Base-by-base conservation (phyloP, 2,888 invertebrate species). In the Smittia aterrima region DNA sequence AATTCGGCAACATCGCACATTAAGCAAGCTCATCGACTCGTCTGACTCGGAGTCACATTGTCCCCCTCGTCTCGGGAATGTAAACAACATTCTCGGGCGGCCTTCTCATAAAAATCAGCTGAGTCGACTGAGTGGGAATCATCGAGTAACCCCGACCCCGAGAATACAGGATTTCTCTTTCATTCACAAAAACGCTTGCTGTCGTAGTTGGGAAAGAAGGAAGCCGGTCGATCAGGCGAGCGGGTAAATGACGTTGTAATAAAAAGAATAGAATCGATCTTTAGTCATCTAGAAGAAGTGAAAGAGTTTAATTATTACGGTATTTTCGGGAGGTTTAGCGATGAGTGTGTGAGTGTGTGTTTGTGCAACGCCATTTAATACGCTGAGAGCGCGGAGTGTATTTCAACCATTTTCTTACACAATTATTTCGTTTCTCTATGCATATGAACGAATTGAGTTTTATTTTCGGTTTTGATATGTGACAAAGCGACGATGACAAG, bases 341-440 rank as follows among this genome's bases (percentile, higher is more conserved):
- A 47, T 47, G 32, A 6, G 32, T 32, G 47, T 47, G 47, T 47
- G 32, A 6, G 32, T 32, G 47, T 47, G 47, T 47, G 47, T 47
- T 47, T 47, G 47, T 47, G 47, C 47, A 47, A 47, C 47, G 47
- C 47, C 47, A 47, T 47, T 32, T 47, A 47, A n/a, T 47, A 38
- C 38, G 9, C 38, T 3, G 32, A 32, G 32, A 47, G n/a, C 47
- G 47, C 11, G 47, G 16, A 47, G 11, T 47, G 11, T 38, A 7
- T 47, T 47, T 66, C 66, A 66, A 32, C 68, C 68, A 68, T 68
- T 68, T 68, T 68, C 68, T 68, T 68, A 68, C 68, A 68, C 68
- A 68, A 68, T 68, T 32, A 40, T 68, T 7, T 68, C 22, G 38
- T 66, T 66, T 67, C 22, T 67, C 47, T 47, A 47, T 47, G 11